Evolutionary conservation across 1,140 invertebrate species (phyloP).

Genomic region (Monochamus saltuarius): DNA sequence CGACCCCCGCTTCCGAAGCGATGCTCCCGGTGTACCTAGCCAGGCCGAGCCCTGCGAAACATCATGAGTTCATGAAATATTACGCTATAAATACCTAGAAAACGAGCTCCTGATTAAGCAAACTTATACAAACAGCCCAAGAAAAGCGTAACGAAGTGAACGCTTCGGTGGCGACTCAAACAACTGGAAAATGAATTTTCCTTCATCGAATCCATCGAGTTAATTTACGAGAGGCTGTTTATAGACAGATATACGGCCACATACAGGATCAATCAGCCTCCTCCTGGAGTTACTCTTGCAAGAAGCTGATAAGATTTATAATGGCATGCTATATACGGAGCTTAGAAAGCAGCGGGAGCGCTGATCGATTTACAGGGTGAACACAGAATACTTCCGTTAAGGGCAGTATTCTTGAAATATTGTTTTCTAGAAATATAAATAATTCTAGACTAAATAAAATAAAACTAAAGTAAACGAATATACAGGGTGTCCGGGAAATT

Average conservation of each 20-base stretch:
- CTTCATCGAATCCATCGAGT: constrained; percentile 53
- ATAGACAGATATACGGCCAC: constrained; percentile 50
- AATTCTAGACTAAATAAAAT: too few relatives aligned
- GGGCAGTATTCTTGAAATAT: too few relatives aligned
- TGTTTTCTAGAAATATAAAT: too few relatives aligned
- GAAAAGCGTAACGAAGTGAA: constrained; percentile 36
- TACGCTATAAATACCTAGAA: constrained; percentile 33
- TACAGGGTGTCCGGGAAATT: too few relatives aligned
- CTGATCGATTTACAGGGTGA: too few relatives aligned
- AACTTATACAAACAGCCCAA: constrained; percentile 36
- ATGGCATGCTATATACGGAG: constrained; percentile 25
- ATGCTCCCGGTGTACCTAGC: too few relatives aligned
- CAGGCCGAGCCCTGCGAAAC: neutral
- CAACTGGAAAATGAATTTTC: constrained; percentile 54
- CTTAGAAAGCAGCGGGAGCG: constrained; percentile 1
- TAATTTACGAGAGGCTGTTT: constrained; percentile 53
- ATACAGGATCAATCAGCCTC: constrained; percentile 47
- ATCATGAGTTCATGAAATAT: constrained; percentile 18
- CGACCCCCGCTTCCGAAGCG: too few relatives aligned
- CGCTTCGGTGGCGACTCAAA: constrained; percentile 49
- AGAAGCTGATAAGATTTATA: constrained; percentile 52
- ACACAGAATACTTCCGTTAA: too few relatives aligned
- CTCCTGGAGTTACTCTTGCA: constrained; percentile 48
- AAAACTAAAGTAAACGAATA: too few relatives aligned
- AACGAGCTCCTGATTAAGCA: constrained; percentile 34